Conservation (phyloP, 2,113 vertebrate genomes). For the Paratilapia polleni region DNA sequence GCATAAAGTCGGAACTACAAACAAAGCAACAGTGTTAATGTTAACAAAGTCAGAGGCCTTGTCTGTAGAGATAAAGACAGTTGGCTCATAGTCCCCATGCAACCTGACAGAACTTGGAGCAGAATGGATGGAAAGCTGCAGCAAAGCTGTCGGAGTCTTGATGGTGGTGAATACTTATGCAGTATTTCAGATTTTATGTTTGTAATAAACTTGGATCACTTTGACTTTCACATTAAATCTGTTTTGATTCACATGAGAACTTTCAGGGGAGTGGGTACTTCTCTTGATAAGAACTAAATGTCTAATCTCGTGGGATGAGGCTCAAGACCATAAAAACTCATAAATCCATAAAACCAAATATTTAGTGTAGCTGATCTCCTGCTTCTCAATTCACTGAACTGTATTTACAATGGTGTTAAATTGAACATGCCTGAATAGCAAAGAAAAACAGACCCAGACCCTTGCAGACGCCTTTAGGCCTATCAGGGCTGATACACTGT, state of each 20-base stretch:
- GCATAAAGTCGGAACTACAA: neutral
- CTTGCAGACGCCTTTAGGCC: neutral
- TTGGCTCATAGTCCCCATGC: no score
- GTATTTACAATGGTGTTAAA: slow-evolving; percentile 1
- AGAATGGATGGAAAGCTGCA: no score
- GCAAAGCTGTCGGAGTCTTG: neutral
- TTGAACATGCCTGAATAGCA: neutral
- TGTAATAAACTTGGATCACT: neutral
- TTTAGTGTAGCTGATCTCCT: slow-evolving; percentile 3
- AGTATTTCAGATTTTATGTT: neutral
- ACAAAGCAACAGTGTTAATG: no score
- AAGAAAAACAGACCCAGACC: neutral
- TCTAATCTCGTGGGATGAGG: neutral
- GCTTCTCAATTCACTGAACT: neutral
- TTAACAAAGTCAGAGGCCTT: no score
- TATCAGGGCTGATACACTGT: neutral
- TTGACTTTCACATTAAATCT: neutral
- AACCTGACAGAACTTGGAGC: no score
- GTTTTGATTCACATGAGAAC: slow-evolving; percentile 10
- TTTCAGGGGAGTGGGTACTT: neutral
- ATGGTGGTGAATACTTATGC: neutral
- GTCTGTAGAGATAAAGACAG: no score
- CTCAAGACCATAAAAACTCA: neutral
- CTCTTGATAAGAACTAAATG: slow-evolving; percentile 6
- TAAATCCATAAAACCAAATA: slow-evolving; percentile 8